Evolutionary conservation across 2,888 invertebrate species (phyloP), one percentile per base, ranked within the genome.

Genomic region (Cenopis cana): DNA sequence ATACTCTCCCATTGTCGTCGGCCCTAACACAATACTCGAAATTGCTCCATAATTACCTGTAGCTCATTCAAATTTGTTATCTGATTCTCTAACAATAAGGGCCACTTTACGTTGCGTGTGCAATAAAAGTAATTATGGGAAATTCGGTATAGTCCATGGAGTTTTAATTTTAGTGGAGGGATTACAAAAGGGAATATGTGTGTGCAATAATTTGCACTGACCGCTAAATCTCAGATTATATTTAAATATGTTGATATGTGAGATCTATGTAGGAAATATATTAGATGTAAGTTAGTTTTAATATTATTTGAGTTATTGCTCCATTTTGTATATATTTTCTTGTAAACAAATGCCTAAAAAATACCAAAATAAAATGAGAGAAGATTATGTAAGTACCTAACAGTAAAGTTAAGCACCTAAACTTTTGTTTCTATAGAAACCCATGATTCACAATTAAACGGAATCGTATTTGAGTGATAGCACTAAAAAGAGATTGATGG

Each of bases 1-100:
- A 73, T 77, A 55, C 66, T 71, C 71, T 76, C 64, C 77, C 75
- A 79, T 80, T 81, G 80, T 80, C 72, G 70, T 69, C 72, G 75
- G 75, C 78, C 77, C 75, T 77, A 76, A 77, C 77, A 80, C 78
- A 80, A 78, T 77, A 75, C 74, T 75, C 69, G 55, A 81, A 81
- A 78, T 78, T 77, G 73, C 78, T 69, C 72, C 65, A 72, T 73
- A 74, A 76, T 75, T 74, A 65, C 55, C 54, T 50, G 54, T 50
- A 57, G 38, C 60, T 33, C 61, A 73, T 72, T 72, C 77, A 50
- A 78, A 73, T 78, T 61, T 74, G 74, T 74, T 76, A 76, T 73
- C 73, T 79, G 75, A 76, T 69, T 61, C 49, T 59, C 72, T 70
- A 29, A 76, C 74, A 76, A 79, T 77, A 78, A 73, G 74, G 64